Evolutionary conservation across 2,797 vertebrate species (phyloP), one percentile per base, ranked within the genome.

Genomic region (Esox masquinongy): DNA sequence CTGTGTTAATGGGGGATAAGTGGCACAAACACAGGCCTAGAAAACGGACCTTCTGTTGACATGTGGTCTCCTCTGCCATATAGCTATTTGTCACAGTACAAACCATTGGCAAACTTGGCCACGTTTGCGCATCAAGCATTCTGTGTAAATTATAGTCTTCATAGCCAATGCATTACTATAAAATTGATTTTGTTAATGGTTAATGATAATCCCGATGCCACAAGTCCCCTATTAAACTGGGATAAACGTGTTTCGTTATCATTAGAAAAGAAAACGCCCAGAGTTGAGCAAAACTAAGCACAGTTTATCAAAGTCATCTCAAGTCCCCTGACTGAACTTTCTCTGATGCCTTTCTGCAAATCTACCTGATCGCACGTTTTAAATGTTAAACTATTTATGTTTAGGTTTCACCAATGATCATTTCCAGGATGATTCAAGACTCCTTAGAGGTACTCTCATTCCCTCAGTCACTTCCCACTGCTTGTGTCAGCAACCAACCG

Each of bases 341-440:
- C 51, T 77, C 73, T 83, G 75, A 88, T 91, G 78, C 82, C 82
- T 88, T 39, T 77, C 81, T 92, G 70, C 76, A 22, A 83, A 74
- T 83, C 67, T 74, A 61, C 75, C 83, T 84, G 78, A 90, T 87
- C 85, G 59, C 16, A 80, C 86, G 84, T 92, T 59, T 89, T 93
- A 80, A 93, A 93, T 92, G 85, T 87, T 84, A 72, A 89, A 91
- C 93, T 93, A 92, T 95, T 88, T 94, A 93, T 94, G 92, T 94
- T 92, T 92, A 94, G 94, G 93, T 94, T 94, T 94, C 94, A 94
- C 90, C 91, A 94, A 91, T 92, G 94, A 94, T 93, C 93, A 94
- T 94, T 94, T 94, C 93, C 93, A 95, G 92, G 93, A 94, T 92
- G 94, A 95, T 89, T 94, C 94, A 73, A 90, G 94, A 91, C 94